Conservation (phyloP, 2,113 vertebrate genomes). For the Anoplopoma fimbria region DNA sequence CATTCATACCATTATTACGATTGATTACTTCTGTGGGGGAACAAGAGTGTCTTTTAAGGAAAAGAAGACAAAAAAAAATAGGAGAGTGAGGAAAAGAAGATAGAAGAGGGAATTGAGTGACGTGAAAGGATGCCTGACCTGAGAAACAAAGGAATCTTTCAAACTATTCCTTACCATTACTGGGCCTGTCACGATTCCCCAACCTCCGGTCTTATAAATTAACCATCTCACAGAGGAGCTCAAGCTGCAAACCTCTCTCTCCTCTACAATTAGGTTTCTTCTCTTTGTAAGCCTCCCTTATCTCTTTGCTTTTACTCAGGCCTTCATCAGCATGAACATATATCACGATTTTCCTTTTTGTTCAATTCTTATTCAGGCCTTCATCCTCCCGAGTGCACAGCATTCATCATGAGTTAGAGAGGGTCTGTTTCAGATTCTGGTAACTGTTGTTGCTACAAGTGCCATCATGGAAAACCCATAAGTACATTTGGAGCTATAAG, state of each 20-base stretch:
- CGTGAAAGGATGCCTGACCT: slow-evolving; percentile 64
- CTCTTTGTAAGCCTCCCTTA: slow-evolving; percentile 69
- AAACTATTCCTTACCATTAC: slow-evolving; percentile 77
- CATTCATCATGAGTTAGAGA: slow-evolving; percentile 58
- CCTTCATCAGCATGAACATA: slow-evolving; percentile 68
- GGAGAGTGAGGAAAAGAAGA: slow-evolving; percentile 56
- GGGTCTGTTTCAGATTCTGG: slow-evolving; percentile 25
- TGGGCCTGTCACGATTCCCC: slow-evolving; percentile 75
- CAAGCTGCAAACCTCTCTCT: slow-evolving; percentile 62
- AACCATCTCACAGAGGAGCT: slow-evolving; percentile 77
- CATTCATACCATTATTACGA: slow-evolving; percentile 61
- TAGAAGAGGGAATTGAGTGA: slow-evolving; percentile 61
- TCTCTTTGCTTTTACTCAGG: slow-evolving; percentile 63
- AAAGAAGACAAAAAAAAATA: slow-evolving; percentile 13
- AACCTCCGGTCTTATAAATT: slow-evolving; percentile 77
- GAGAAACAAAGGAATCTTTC: slow-evolving; percentile 76
- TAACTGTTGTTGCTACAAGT: slow-evolving; percentile 2
- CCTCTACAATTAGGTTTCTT: slow-evolving; percentile 76
- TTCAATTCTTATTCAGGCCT: slow-evolving; percentile 59
- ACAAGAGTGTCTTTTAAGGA: slow-evolving; percentile 35
- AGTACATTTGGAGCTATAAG: slow-evolving; percentile 8
- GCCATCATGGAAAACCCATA: slow-evolving; percentile 15
- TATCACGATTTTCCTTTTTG: slow-evolving; percentile 62
- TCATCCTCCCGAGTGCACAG: slow-evolving; percentile 42
- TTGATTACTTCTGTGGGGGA: slow-evolving; percentile 59